Conservation (phyloP, 2,113 vertebrate genomes). For the Noctilio leporinus region DNA sequence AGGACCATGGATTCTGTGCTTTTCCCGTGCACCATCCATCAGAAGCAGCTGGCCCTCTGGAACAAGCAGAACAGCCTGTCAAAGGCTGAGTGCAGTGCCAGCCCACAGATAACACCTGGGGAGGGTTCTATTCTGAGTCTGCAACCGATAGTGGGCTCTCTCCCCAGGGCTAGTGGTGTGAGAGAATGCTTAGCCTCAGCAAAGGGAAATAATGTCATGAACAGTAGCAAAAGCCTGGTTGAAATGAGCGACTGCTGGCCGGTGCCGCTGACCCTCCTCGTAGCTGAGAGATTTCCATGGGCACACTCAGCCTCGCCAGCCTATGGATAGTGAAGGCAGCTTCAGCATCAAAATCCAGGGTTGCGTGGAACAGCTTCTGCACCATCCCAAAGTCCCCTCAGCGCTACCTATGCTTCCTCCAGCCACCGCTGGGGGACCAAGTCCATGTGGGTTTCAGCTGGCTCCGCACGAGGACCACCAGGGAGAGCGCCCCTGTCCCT, state of each 20-base stretch:
- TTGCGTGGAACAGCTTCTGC: neutral
- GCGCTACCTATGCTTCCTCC: neutral
- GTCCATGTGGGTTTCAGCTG: neutral
- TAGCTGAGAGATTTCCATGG: neutral
- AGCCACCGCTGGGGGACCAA: neutral
- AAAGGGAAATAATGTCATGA: neutral
- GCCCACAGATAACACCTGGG: neutral
- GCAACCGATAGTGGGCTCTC: neutral
- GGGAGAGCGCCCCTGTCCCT: neutral
- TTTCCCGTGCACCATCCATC: neutral
- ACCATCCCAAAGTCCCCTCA: neutral
- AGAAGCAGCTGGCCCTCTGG: neutral
- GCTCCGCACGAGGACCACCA: neutral
- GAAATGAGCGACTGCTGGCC: neutral
- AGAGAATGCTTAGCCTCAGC: neutral
- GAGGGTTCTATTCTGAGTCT: neutral
- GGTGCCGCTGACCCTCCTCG: neutral
- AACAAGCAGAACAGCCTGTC: neutral
- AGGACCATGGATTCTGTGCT: neutral
- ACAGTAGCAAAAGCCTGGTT: neutral
- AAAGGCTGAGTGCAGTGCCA: neutral
- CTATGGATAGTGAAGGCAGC: neutral
- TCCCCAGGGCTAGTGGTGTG: neutral
- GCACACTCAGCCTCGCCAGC: neutral
- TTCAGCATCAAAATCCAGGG: neutral